Percentiles rank a stretch among this genome's conserved stretches.
Conservation (phyloP, 1,140 invertebrate genomes). For the Eufriesea mexicana region DNA sequence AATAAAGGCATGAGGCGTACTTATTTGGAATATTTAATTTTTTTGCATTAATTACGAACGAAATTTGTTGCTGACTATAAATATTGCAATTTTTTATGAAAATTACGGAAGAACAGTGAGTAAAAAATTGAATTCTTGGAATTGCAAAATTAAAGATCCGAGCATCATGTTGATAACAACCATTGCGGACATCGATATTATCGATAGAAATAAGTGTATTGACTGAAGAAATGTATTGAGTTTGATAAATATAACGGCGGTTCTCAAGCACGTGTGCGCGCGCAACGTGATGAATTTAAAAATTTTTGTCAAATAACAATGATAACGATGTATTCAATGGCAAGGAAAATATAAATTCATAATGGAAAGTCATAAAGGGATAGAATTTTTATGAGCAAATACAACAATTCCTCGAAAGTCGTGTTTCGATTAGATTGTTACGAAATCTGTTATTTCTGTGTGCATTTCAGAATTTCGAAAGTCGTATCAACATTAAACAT, state of each 20-base stretch:
- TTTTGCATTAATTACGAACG: neutral
- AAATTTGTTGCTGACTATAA: neutral
- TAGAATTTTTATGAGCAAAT: too few species aligned
- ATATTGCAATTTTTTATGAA: neutral
- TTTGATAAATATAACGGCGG: neutral
- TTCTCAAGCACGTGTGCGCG: neutral
- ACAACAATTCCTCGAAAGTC: too few species aligned
- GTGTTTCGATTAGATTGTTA: too few species aligned
- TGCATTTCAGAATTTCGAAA: too few species aligned
- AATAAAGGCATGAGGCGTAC: too few species aligned
- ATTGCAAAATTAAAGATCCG: neutral
- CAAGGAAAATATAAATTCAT: too few species aligned
- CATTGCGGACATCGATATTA: slow-evolving; percentile 1
- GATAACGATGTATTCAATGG: too few species aligned
- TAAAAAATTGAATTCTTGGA: neutral
- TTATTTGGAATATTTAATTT: neutral
- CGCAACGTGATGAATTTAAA: too few species aligned
- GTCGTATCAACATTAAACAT: too few species aligned
- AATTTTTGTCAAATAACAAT: too few species aligned
- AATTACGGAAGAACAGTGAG: neutral
- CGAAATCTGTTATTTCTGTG: too few species aligned
- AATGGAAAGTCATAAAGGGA: neutral
- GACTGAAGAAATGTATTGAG: neutral
- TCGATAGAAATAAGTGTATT: neutral
- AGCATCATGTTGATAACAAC: neutral